These are phyloP conservation scores for Limenitis camilla DNA, from an alignment of 2,888 invertebrate species.

Conservation along the genomic window DNA sequence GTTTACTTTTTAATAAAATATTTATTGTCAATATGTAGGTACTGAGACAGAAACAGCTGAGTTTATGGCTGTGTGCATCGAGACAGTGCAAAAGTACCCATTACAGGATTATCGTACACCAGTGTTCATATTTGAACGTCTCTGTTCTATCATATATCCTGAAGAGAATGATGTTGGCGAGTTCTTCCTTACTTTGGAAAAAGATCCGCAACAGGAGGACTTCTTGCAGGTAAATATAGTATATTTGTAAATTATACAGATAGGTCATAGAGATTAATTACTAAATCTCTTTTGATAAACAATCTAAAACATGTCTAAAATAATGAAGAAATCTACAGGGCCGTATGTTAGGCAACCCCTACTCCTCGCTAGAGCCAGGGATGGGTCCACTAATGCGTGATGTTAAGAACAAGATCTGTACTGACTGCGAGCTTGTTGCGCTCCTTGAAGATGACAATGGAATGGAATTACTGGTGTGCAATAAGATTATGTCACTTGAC, in stretches of 20 bases:
- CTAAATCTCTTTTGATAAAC: not conserved
- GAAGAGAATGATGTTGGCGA: conserved; percentile 98
- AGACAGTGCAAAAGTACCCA: conserved; percentile 93
- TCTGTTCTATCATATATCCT: conserved; percentile 97
- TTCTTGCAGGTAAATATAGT: conserved; percentile 83
- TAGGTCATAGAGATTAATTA: not conserved
- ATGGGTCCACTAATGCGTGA: conserved; percentile 98
- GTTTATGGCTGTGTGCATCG: conserved; percentile 97
- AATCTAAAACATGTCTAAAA: not conserved
- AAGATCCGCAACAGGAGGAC: conserved; percentile 99
- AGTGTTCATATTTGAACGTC: conserved; percentile 96
- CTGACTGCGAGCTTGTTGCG: conserved; percentile 98
- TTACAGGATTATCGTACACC: conserved; percentile 95
- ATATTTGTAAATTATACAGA: not conserved
- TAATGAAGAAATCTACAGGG: conserved; percentile 68
- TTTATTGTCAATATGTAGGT: conserved; percentile 58
- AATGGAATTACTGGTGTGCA: conserved; percentile 97
- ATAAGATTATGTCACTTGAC: conserved; percentile 98
- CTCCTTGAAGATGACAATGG: conserved; percentile 98
- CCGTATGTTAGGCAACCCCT: conserved; percentile 98
- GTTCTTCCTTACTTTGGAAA: conserved; percentile 96
- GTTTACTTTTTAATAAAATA: not conserved
- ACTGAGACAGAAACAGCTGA: conserved; percentile 97
- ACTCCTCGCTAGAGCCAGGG: conserved; percentile 93
- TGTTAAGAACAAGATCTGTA: conserved; percentile 98